Evolutionary conservation across 1,140 invertebrate species (phyloP), one percentile per base, ranked within the genome.

Genomic region (Phenacoccus solenopsis): DNA sequence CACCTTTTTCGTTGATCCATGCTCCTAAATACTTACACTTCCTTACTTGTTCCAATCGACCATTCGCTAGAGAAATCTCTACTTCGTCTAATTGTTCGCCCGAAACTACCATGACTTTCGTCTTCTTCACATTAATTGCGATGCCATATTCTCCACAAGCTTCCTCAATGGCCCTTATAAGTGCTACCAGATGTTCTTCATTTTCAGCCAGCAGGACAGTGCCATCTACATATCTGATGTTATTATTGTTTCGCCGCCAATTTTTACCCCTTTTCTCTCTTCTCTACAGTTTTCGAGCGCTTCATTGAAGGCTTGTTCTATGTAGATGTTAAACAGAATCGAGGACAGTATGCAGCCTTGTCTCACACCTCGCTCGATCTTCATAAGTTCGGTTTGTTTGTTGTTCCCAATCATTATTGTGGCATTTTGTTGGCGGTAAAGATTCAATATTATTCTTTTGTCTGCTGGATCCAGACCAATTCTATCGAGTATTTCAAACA

Each of bases 251-350:
- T 28, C 25, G 28, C 69, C 71, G 35, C 71, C 69, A 21, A 73
- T 35, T n/a, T 27, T 25, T 13, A 70, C 32, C 22, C 57, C 30
- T 13, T 61, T 20, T n/a, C 24, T 35, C 32, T 21, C 32, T 16
- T 21, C n/a, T 12, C 35, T 20, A n/a, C n/a, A n/a, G 16, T 4
- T 49, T 49, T 49, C 38, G 69, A 69, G 30, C 49, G 35, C 38
- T 7, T 69, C 25, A 27, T 22, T 71, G 20, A 71, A 71, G 13
- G 57, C 67, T 25, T 69, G 7, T 56, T 73, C 70, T 38, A 28
- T 69, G 70, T 78, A 78, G 25, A 77, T 20, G 69, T 77, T 76
- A 70, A 78, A 77, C 27, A 79, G 72, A 16, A 76, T 70, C 21
- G 74, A 75, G 5, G 35, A 64, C 5, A 70, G 21, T n/a, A 56